phyloP scores from a whole-genome alignment of 1,140 invertebrate species.

The Scylla paramamosain region DNA sequence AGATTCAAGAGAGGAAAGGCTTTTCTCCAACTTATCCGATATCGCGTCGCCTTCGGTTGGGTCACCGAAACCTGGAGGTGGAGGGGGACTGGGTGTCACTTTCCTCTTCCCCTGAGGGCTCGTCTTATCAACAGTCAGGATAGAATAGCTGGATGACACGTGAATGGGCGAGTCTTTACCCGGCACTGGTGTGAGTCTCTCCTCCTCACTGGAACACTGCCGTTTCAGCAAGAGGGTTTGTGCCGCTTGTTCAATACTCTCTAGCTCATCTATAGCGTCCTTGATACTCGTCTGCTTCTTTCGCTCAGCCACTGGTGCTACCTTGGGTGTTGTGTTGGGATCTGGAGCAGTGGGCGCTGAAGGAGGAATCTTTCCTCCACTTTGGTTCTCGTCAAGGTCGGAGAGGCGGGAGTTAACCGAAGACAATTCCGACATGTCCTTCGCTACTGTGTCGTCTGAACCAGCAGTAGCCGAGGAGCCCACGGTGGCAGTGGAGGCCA shows the following conservation, averaged over 20 bases:
- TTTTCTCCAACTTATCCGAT: background rate
- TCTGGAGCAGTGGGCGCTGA: background rate
- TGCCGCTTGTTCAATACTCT: constrained; percentile 74
- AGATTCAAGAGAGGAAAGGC: background rate
- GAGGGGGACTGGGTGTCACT: background rate
- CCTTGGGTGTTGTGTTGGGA: constrained; percentile 27
- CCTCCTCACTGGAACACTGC: constrained; percentile 53
- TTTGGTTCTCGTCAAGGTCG: constrained; percentile 60
- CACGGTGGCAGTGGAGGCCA: constrained; percentile 75
- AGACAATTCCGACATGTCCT: constrained; percentile 77
- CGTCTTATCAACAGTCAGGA: background rate
- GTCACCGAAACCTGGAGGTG: background rate
- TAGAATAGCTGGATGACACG: background rate
- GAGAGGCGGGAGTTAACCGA: constrained; percentile 77
- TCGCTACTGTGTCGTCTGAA: constrained; percentile 75
- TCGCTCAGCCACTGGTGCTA: background rate
- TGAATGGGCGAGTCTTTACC: background rate
- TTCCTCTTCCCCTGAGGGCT: constrained; percentile 45
- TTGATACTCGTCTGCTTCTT: constrained; percentile 71
- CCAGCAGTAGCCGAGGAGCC: constrained; percentile 70
- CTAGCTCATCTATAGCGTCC: constrained; percentile 73
- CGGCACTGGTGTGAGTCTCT: background rate
- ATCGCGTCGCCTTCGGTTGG: background rate
- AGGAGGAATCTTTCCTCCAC: constrained; percentile 44
- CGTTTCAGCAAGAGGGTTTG: constrained; percentile 64